Evolutionary conservation across 2,888 invertebrate genomes (phyloP), one percentile per base, ranked within the genome.

Genomic region (Eurois occulta): DNA sequence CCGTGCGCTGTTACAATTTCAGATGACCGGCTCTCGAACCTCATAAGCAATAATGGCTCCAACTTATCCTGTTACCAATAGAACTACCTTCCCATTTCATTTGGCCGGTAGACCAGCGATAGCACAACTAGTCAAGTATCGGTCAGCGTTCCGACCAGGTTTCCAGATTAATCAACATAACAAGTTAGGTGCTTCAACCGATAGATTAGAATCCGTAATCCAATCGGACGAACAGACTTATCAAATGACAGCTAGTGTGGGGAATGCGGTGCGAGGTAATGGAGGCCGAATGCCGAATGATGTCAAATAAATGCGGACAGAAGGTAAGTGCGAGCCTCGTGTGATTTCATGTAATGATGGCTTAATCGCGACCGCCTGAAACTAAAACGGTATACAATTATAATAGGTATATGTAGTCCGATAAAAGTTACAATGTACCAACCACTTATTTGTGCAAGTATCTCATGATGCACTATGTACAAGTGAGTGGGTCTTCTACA

Each of bases 191-290:
- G 69, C 38, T 77, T 66, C 65, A 58, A 24, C 41, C 55, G 60
- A 48, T 52, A 69, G 70, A 67, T 82, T 60, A 60, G 66, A 70
- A 74, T 74, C 73, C 67, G 58, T 64, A 58, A 81, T 75, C 60
- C 72, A 60, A 69, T 75, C 75, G 32, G 58, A 28, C 11, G 38
- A 71, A 75, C 55, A 58, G 55, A 58, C 41, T 58, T 75, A 82
- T 86, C 52, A 52, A 77, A 82, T 55, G 67, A 38, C 55, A 64
- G 81, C 67, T 68, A 75, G 62, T 74, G 70, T 80, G 60, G 60
- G 16, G 46, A 48, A 67, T 38, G n/a, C 18, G 69, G 52, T 62
- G 38, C 43, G 32, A 38, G 46, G 8, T 60, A 68, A 32, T 43
- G 48, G 58, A 38, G 24, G 64, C 79, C 24, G 35, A 62, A 43